Evolutionary conservation across 35 echinoderm and acorn worm species (phyloP).

Genomic region (Heliocidaris tuberculata): DNA sequence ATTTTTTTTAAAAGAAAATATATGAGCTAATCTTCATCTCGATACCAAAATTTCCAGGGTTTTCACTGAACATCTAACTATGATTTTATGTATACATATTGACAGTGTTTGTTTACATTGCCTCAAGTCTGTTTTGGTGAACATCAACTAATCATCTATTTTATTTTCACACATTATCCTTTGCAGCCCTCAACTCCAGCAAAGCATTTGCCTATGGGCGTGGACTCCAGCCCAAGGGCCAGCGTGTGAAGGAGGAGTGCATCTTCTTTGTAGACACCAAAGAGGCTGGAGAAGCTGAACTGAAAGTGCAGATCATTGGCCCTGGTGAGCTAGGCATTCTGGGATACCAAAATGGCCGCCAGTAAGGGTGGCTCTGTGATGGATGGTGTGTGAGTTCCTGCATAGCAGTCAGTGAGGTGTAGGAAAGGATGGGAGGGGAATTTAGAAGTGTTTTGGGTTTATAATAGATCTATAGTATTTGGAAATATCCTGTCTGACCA

Average conservation of each 20-base stretch:
- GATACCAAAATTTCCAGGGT: no score
- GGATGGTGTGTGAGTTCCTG: slow-evolving; percentile 6
- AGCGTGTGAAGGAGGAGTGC: slow-evolving; percentile 75
- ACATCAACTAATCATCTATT: neutral
- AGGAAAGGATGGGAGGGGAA: neutral
- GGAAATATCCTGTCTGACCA: neutral
- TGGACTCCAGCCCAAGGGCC: slow-evolving; percentile 85
- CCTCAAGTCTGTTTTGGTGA: neutral
- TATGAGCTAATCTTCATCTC: no score
- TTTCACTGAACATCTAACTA: no score
- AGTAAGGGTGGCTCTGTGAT: slow-evolving; percentile 13
- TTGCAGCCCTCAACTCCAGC: slow-evolving; percentile 85
- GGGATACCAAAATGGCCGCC: slow-evolving; percentile 46
- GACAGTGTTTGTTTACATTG: no score
- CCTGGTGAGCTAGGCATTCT: slow-evolving; percentile 90
- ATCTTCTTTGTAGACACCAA: slow-evolving; percentile 91
- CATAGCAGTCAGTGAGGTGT: slow-evolving; percentile 15
- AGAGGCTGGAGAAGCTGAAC: slow-evolving; percentile 88
- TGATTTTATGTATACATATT: no score
- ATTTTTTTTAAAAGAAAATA: no score
- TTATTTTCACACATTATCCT: neutral
- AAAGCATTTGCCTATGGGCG: slow-evolving; percentile 85
- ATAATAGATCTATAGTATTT: neutral
- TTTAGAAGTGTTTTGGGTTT: neutral
- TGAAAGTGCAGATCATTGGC: slow-evolving; percentile 99